Conservation (phyloP, 2,888 invertebrate species). For the Branchellion lobata region DNA sequence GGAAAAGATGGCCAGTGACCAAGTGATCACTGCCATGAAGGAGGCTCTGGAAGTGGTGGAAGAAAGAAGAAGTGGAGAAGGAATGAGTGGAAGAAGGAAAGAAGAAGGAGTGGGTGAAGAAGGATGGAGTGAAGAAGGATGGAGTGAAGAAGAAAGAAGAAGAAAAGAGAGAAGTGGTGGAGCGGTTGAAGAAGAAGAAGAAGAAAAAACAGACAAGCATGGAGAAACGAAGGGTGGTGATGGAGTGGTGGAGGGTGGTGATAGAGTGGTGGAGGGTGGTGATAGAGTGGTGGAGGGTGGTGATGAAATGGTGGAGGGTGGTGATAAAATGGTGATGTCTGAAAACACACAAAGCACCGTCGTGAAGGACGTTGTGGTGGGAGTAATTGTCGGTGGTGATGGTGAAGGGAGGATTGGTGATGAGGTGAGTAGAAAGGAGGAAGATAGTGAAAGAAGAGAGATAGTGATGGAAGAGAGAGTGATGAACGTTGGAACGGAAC, state of each 20-base stretch:
- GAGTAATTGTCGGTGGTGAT: too few relatives aligned
- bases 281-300: not conserved
- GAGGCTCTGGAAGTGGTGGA: not conserved
- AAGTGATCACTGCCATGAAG: not conserved
- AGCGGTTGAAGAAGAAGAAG: not conserved
- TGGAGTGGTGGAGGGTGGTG: constrained; percentile 11
- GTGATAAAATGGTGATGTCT: not conserved
- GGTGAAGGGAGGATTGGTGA: too few relatives aligned
- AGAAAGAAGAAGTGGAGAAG: not conserved
- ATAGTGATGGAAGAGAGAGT: not conserved
- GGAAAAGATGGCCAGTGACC: not conserved
- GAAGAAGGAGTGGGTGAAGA: not conserved
- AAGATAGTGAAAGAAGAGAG: not conserved
- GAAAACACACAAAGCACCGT: too few relatives aligned
- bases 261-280: not conserved
- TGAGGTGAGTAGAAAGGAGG: too few relatives aligned
- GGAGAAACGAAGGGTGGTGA: not conserved
- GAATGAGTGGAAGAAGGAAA: not conserved
- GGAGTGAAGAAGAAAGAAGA: not conserved
- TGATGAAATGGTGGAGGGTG: not conserved
- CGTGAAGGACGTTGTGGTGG: too few relatives aligned
- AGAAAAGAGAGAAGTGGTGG: not conserved
- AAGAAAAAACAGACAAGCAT: not conserved
- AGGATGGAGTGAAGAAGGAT: not conserved
- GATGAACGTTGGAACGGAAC: not conserved